Conservation (phyloP, 1,140 invertebrate genomes). For the Callitettix versicolor region DNA sequence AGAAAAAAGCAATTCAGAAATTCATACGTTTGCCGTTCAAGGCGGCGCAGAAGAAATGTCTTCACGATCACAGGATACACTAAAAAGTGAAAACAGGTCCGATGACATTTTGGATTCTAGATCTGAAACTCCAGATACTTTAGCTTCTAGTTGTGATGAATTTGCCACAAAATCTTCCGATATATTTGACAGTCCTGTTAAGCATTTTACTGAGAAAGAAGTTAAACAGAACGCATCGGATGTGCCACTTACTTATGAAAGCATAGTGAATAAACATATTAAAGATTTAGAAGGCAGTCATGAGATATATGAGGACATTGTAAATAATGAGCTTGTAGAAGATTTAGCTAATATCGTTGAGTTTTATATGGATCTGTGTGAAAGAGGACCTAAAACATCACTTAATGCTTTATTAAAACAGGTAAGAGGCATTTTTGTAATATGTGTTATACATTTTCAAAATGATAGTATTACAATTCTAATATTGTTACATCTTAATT, state of each 20-base stretch:
- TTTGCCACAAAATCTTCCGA: conserved; percentile 3
- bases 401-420: conserved; percentile 8
- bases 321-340: conserved; percentile 5
- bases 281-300: background rate
- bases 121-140: conserved; percentile 7
- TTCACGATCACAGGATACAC: conserved; percentile 24
- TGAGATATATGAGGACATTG: background rate
- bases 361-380: conserved; percentile 11
- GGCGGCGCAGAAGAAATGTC: conserved; percentile 38
- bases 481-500: too few relatives aligned
- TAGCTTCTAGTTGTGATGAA: background rate
- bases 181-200: conserved; percentile 7
- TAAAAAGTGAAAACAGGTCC: background rate
- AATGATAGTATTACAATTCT: too few relatives aligned
- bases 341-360: conserved; percentile 7
- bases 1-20: conserved; percentile 24
- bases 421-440: conserved; percentile 18
- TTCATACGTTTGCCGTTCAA: conserved; percentile 38
- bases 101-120: conserved; percentile 11
- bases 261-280: conserved; percentile 6
- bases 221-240: background rate
- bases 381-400: conserved; percentile 3
- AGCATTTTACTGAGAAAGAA: background rate
- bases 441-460: too few relatives aligned
- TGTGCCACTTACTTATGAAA: conserved; percentile 5